These are phyloP conservation scores for Diabrotica virgifera DNA, from an alignment of 1,140 invertebrate species.

Conservation along the genomic window DNA sequence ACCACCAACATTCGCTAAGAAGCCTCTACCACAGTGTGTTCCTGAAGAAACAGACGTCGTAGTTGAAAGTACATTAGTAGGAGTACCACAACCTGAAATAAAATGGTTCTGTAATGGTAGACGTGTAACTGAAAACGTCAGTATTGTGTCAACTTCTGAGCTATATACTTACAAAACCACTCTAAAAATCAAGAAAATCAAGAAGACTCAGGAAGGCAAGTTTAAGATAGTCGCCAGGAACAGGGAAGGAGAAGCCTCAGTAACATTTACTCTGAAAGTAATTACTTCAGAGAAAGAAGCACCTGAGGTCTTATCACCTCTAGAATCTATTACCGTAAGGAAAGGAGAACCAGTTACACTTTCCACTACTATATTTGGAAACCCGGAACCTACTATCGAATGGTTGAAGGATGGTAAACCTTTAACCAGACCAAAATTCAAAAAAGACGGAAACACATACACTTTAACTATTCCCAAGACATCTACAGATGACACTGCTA, in stretches of 20 bases:
- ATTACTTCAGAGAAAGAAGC: conserved; percentile 72
- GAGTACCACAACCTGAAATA: conserved; percentile 86
- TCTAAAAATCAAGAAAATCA: conserved; percentile 74
- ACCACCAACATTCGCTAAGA: conserved; percentile 86
- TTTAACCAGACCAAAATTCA: conserved; percentile 55
- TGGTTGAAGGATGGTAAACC: conserved; percentile 79
- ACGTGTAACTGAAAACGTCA: conserved; percentile 66
- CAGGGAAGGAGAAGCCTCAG: conserved; percentile 81
- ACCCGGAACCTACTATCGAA: conserved; percentile 71
- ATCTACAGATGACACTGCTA: conserved; percentile 65
- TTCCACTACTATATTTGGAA: conserved; percentile 74
- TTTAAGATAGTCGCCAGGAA: conserved; percentile 88
- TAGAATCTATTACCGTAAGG: conserved; percentile 69
- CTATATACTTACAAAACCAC: conserved; percentile 87
- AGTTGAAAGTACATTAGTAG: conserved; percentile 80
- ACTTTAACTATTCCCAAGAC: conserved; percentile 66
- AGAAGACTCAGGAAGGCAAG: conserved; percentile 77
- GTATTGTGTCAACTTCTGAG: conserved; percentile 74
- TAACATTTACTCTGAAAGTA: conserved; percentile 79
- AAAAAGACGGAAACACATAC: conserved; percentile 66
- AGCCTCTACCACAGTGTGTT: conserved; percentile 79
- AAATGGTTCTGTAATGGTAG: conserved; percentile 77
- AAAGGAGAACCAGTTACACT: conserved; percentile 76
- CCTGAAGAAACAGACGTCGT: conserved; percentile 77
- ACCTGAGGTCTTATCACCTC: conserved; percentile 76